These are phyloP conservation scores for Bedellia somnulentella DNA, from an alignment of 2,888 invertebrate genomes.

Conservation along the genomic window DNA sequence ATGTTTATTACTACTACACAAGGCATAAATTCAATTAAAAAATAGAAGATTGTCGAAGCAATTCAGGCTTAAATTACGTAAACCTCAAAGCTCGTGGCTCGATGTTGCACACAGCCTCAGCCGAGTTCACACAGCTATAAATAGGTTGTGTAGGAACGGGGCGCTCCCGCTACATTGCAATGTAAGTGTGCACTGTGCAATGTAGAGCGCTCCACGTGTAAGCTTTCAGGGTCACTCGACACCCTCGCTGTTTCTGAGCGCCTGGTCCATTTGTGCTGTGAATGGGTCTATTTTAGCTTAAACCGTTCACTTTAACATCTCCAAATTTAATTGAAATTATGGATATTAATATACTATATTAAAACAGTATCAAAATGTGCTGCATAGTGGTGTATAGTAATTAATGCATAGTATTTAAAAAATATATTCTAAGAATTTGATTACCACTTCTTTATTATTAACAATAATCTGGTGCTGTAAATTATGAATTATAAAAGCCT, in stretches of 20 bases:
- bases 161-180: conserved; percentile 40
- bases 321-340: too few relatives aligned
- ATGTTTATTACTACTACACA: too few relatives aligned
- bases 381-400: too few relatives aligned
- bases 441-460: too few relatives aligned
- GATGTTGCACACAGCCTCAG: conserved; percentile 17
- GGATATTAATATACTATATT: too few relatives aligned
- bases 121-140: conserved; percentile 19
- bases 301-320: too few relatives aligned
- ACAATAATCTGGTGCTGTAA: too few relatives aligned
- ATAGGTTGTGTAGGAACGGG: conserved; percentile 19
- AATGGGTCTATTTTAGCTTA: conserved; percentile 10
- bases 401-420: too few relatives aligned
- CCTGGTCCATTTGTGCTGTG: conserved; percentile 30
- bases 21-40: not conserved
- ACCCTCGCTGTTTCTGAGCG: conserved; percentile 18
- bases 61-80: conserved; percentile 47
- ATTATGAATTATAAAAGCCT: too few relatives aligned
- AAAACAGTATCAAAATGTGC: too few relatives aligned
- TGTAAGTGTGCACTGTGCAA: conserved; percentile 28
- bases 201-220: conserved; percentile 28
- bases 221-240: conserved; percentile 23
- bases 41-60: conserved; percentile 24
- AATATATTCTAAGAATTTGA: too few relatives aligned
- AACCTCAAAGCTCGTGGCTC: conserved; percentile 38